Evolutionary conservation across 2,113 vertebrate species (phyloP).

Genomic region (Sander vitreus): DNA sequence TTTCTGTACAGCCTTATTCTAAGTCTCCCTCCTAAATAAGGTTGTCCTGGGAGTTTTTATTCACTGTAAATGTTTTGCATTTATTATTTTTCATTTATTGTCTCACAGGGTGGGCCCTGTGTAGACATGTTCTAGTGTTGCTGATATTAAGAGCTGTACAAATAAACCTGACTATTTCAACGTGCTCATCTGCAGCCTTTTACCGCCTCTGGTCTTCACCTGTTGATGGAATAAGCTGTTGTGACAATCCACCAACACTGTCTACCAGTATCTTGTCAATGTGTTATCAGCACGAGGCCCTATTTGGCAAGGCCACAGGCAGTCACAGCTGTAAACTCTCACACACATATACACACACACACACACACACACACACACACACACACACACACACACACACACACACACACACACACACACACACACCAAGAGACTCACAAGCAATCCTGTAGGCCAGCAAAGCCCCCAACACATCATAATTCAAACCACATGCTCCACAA

Average conservation of each 20-base stretch:
- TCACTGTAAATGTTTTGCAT: background rate
- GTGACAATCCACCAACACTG: conserved; percentile 53
- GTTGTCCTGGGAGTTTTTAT: background rate
- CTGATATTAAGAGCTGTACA: background rate
- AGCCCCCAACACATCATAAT: conserved; percentile 24
- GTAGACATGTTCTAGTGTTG: background rate
- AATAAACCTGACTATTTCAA: background rate
- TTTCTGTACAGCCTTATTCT: background rate
- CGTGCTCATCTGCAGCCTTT: conserved; percentile 12
- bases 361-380: conserved; percentile 67
- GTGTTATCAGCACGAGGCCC: conserved; percentile 77
- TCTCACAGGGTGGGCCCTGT: background rate
- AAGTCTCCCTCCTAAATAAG: background rate
- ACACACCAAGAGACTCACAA: conserved; percentile 19
- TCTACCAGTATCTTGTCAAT: conserved; percentile 78
- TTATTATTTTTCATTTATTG: background rate
- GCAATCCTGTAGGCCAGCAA: conserved; percentile 11
- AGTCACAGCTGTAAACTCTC: conserved; percentile 83
- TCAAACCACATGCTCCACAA: conserved; percentile 12
- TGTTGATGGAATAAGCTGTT: conserved; percentile 51
- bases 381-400: conserved; percentile 44
- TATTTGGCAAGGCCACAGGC: conserved; percentile 76
- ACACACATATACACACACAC: conserved; percentile 60
- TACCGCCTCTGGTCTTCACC: conserved; percentile 27
- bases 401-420: conserved; percentile 36